Conservation (phyloP, 2,113 vertebrate genomes). For the Puntigrus tetrazona region DNA sequence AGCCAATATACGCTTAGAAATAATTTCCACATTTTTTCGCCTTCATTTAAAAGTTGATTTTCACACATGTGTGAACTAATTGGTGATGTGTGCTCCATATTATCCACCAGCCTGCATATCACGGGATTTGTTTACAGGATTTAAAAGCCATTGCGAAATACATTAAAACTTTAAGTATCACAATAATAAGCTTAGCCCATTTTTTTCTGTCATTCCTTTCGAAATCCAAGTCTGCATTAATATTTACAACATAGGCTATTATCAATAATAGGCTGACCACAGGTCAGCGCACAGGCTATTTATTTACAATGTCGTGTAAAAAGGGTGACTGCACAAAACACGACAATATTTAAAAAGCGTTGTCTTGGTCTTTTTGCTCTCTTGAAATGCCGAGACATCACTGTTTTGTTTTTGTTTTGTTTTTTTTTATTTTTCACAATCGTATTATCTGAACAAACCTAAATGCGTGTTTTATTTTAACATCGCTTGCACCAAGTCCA, state of each 20-base stretch:
- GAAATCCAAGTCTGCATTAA: background rate
- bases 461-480: constrained; percentile 6
- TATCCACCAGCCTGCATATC: background rate
- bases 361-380: background rate
- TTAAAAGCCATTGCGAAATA: background rate
- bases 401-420: background rate
- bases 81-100: background rate
- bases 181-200: background rate
- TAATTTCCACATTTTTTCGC: background rate
- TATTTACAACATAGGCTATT: background rate
- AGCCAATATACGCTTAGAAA: background rate
- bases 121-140: background rate
- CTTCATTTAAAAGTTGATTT: background rate
- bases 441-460: background rate
- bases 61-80: background rate
- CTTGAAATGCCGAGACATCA: background rate
- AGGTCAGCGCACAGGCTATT: background rate
- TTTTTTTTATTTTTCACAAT: no score
- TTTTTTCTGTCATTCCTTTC: background rate
- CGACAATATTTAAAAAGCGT: background rate
- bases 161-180: background rate
- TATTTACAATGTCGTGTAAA: background rate
- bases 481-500: constrained; percentile 15
- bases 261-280: background rate
- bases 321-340: background rate